phyloP scores from a whole-genome alignment of 2,113 vertebrate species.

The Dissostichus mawsoni region DNA sequence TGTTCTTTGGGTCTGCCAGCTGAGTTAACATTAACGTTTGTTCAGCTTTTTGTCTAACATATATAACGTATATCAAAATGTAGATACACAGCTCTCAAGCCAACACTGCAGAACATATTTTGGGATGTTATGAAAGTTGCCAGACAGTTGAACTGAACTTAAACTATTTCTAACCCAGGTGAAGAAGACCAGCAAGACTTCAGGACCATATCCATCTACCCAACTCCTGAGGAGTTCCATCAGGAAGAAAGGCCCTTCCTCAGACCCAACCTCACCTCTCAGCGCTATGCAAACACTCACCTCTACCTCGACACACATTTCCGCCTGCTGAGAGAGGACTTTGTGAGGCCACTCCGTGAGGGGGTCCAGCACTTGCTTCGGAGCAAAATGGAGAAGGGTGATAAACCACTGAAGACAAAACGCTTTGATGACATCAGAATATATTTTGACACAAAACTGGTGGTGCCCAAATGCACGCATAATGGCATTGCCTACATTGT shows the following conservation, averaged over 20 bases:
- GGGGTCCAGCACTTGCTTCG: slow-evolving; percentile 89
- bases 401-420: slow-evolving; percentile 78
- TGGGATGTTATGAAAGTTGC: neutral
- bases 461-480: slow-evolving; percentile 84
- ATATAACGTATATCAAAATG: neutral
- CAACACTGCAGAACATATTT: neutral
- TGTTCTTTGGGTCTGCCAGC: too few species aligned
- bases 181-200: slow-evolving; percentile 81
- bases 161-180: slow-evolving; percentile 34
- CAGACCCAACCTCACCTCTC: slow-evolving; percentile 87
- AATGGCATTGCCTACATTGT: slow-evolving; percentile 89
- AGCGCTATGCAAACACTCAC: slow-evolving; percentile 85
- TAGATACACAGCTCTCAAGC: neutral
- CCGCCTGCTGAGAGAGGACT: slow-evolving; percentile 94
- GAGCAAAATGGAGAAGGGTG: slow-evolving; percentile 70
- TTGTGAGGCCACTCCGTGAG: slow-evolving; percentile 92
- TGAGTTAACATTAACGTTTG: too few species aligned
- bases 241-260: slow-evolving; percentile 87
- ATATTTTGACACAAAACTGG: slow-evolving; percentile 87
- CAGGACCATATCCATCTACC: slow-evolving; percentile 88
- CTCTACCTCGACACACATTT: slow-evolving; percentile 96
- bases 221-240: slow-evolving; percentile 88
- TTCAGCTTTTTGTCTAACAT: too few species aligned
- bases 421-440: slow-evolving; percentile 91
- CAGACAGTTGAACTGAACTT: neutral